A percentile compares a stretch with the other conserved stretches of the same genome.
Conservation (phyloP, 1,140 invertebrate genomes). For the Drosophila elegans region DNA sequence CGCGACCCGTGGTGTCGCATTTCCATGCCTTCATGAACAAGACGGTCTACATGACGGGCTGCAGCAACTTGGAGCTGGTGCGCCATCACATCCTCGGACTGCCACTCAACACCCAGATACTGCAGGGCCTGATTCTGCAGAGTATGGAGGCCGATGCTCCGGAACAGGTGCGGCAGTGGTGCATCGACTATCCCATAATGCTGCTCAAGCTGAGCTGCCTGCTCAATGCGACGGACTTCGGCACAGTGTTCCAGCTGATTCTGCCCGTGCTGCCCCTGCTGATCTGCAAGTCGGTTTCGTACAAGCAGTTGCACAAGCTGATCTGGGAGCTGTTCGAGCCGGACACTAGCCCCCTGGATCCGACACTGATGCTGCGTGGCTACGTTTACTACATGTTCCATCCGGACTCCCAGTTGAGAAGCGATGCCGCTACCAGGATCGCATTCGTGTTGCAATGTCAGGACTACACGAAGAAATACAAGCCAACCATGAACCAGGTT, state of each 20-base stretch:
- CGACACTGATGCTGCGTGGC: slow-evolving; percentile 36
- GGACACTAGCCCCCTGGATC: slow-evolving; percentile 26
- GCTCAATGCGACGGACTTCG: slow-evolving; percentile 17
- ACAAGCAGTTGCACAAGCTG: slow-evolving; percentile 27
- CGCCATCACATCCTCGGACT: slow-evolving; percentile 60
- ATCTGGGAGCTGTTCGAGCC: slow-evolving; percentile 60
- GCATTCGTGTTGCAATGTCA: slow-evolving; percentile 32
- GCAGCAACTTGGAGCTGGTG: slow-evolving; percentile 44
- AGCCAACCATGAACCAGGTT: slow-evolving; percentile 7
- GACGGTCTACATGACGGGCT: slow-evolving; percentile 49
- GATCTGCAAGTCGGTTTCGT: slow-evolving; percentile 32
- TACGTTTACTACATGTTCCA: slow-evolving; percentile 68
- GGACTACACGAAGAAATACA: slow-evolving; percentile 23
- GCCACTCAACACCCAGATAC: slow-evolving; percentile 52
- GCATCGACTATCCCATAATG: slow-evolving; percentile 47
- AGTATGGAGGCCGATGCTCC: slow-evolving; percentile 16
- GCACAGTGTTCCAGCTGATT: slow-evolving; percentile 30
- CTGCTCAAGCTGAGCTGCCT: slow-evolving; percentile 45
- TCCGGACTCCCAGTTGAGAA: slow-evolving; percentile 29
- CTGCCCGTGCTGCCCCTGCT: slow-evolving; percentile 60
- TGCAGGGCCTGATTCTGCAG: slow-evolving; percentile 49
- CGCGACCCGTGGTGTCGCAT: slow-evolving; percentile 35
- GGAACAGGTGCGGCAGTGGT: slow-evolving; percentile 32
- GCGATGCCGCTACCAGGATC: slow-evolving; percentile 45
- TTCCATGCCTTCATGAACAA: slow-evolving; percentile 65